Conservation (phyloP, 1,140 invertebrate species). For the Diorhabda carinulata region DNA sequence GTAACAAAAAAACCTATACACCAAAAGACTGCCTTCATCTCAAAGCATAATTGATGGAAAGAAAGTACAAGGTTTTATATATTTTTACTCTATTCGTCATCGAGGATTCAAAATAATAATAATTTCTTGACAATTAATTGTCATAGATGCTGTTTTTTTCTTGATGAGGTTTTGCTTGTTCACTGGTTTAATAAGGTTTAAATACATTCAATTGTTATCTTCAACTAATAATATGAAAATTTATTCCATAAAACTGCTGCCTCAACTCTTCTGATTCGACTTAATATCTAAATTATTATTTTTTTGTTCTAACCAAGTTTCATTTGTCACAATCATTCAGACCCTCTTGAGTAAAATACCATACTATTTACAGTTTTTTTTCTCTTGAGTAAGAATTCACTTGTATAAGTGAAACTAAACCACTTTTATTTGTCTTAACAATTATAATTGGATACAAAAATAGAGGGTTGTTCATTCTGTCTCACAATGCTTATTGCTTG, state of each 20-base stretch:
- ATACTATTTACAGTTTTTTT: slow-evolving; percentile 32
- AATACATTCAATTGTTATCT: no score
- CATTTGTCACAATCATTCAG: slow-evolving; percentile 33
- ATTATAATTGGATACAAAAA: slow-evolving; percentile 48
- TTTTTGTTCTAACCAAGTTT: slow-evolving; percentile 16
- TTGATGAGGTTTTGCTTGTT: no score
- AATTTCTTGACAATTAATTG: no score
- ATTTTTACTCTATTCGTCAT: no score
- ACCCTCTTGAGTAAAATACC: slow-evolving; percentile 37
- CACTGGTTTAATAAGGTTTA: no score
- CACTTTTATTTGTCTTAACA: slow-evolving; percentile 40
- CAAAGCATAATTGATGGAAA: no score
- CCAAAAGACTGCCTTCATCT: no score
- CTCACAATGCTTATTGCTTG: slow-evolving; percentile 47
- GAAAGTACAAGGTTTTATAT: no score
- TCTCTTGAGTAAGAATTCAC: slow-evolving; percentile 24
- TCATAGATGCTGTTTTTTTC: no score
- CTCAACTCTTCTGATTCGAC: neutral
- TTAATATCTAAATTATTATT: slow-evolving; percentile 14
- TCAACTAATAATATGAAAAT: no score
- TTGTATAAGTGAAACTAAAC: slow-evolving; percentile 33
- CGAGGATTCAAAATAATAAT: no score
- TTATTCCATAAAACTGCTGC: slow-evolving; percentile 1
- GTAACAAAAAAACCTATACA: no score
- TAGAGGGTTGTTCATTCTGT: slow-evolving; percentile 48